Conservation (phyloP, 1,140 invertebrate species). For the Tribolium madens region DNA sequence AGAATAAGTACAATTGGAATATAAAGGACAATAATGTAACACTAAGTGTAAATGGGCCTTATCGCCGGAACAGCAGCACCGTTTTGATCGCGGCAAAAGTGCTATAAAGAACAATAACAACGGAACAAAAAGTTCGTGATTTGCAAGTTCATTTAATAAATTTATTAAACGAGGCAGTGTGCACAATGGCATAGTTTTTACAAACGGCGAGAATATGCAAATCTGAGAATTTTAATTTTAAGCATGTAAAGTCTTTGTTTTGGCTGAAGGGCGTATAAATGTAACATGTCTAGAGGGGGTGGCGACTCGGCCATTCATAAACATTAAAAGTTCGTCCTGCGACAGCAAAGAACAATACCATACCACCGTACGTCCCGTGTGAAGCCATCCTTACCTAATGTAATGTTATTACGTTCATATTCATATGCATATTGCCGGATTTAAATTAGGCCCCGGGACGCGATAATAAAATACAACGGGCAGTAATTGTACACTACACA, state of each 20-base stretch:
- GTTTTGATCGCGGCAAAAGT: slow-evolving; percentile 14
- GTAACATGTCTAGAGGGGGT: slow-evolving; percentile 20
- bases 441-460: slow-evolving; percentile 37
- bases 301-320: slow-evolving; percentile 21
- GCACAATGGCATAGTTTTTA: slow-evolving; percentile 40
- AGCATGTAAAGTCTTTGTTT: slow-evolving; percentile 43
- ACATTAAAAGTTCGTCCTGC: slow-evolving; percentile 24
- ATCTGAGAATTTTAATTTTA: slow-evolving; percentile 42
- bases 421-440: slow-evolving; percentile 43
- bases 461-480: slow-evolving; percentile 42
- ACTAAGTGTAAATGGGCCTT: slow-evolving; percentile 17
- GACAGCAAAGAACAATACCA: slow-evolving; percentile 24
- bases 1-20: slow-evolving; percentile 2
- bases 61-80: not conserved
- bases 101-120: slow-evolving; percentile 42
- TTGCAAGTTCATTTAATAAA: slow-evolving; percentile 47
- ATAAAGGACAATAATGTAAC: slow-evolving; percentile 15
- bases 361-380: slow-evolving; percentile 4
- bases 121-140: slow-evolving; percentile 41
- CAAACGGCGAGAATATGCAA: slow-evolving; percentile 43
- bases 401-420: slow-evolving; percentile 41
- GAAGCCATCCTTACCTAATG: slow-evolving; percentile 33
- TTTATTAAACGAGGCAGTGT: slow-evolving; percentile 36
- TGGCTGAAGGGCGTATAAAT: slow-evolving; percentile 6
- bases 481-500: slow-evolving; percentile 41